A percentile compares a stretch with the other conserved stretches of the same genome.
These are phyloP conservation scores for Drosophila borborema DNA, from an alignment of 2,888 invertebrate species.

Conservation along the genomic window DNA sequence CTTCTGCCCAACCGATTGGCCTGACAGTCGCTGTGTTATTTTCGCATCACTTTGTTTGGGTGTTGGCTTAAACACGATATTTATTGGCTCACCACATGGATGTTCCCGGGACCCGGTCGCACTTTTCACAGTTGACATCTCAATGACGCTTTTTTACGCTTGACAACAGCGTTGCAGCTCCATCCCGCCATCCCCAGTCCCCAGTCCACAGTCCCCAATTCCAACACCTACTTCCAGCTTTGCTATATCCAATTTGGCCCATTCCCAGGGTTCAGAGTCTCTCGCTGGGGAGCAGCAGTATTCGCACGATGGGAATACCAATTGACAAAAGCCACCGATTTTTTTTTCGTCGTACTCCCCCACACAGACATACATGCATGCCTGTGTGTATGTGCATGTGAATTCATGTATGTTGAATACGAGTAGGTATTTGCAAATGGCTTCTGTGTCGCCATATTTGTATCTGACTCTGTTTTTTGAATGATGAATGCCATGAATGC, in stretches of 20 bases:
- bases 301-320: constrained; percentile 60
- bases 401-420: constrained; percentile 12
- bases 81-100: constrained; percentile 74
- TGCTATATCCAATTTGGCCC: constrained; percentile 8
- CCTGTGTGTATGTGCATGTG: constrained; percentile 5
- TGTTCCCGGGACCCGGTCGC: constrained; percentile 46
- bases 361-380: neutral
- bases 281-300: constrained; percentile 11
- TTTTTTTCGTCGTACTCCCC: constrained; percentile 1
- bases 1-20: constrained; percentile 33
- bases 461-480: constrained; percentile 65
- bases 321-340: constrained; percentile 67
- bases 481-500: constrained; percentile 68
- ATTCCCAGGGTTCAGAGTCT: neutral
- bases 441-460: constrained; percentile 68
- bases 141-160: constrained; percentile 64
- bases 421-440: constrained; percentile 71
- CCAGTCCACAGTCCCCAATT: neutral
- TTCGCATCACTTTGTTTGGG: constrained; percentile 71
- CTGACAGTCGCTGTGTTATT: constrained; percentile 44
- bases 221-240: neutral
- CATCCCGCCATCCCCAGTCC: too few relatives aligned
- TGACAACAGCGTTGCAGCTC: constrained; percentile 40
- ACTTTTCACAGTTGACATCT: constrained; percentile 80
- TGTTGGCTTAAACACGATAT: constrained; percentile 81